Percentiles rank a stretch among this genome's conserved stretches.
phyloP scores from a whole-genome alignment of 2,797 vertebrate species.

The Eulemur mongoz region DNA sequence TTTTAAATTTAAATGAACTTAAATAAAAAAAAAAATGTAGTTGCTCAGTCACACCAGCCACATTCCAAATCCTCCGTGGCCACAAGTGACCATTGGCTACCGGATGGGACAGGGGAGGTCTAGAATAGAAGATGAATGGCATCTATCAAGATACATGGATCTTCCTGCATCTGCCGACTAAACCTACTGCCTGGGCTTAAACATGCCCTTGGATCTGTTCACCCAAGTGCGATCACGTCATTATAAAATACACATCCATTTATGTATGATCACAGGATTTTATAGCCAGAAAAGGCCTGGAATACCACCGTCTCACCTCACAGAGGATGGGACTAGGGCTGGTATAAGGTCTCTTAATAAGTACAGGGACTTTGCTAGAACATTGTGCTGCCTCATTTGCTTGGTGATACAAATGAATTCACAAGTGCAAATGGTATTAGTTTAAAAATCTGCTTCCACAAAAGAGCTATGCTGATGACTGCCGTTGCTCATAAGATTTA shows the following conservation, averaged over 20 bases:
- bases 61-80: neutral
- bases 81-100: neutral
- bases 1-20: constrained; percentile 2
- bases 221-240: neutral
- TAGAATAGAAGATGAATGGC: neutral
- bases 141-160: neutral
- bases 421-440: neutral
- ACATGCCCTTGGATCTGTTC: neutral
- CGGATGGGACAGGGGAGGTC: neutral
- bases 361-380: neutral
- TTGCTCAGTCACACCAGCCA: neutral
- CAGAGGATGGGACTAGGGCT: neutral
- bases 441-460: constrained; percentile 16
- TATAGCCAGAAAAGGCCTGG: neutral
- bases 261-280: neutral
- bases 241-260: neutral
- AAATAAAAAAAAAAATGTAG: neutral
- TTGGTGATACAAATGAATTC: neutral
- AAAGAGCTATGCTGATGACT: neutral
- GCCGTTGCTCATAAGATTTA: neutral
- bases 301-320: neutral
- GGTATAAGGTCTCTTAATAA: neutral
- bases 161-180: neutral
- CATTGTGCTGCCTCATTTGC: neutral
- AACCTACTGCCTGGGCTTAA: neutral